Base-by-base conservation (phyloP, 1,140 invertebrate genomes). In the Atopsyche davidsoni region DNA sequence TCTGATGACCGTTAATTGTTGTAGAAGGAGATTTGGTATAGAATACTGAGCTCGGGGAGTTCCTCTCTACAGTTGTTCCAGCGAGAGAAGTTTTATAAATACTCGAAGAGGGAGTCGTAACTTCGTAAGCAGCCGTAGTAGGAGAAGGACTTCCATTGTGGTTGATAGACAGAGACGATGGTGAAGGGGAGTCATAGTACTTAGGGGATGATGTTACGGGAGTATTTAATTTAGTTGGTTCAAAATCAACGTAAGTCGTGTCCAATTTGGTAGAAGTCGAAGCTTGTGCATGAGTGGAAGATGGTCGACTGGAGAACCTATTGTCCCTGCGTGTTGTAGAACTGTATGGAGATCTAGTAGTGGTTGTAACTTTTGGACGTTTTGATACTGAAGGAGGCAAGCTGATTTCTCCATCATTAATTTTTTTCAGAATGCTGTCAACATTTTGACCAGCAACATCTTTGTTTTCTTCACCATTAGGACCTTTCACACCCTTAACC, bases 401-500 rank as follows among this genome's bases (percentile, higher is more conserved):
- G 65, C 88, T 84, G 11, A 89, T 77, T 65, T 89, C 86, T 0
- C 87, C 87, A 41, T 83, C 83, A 60, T 87, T 85, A 17, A 90
- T 86, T 60, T 79, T 83, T 53, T 87, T 83, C 28, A 90, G 75
- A 58, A 89, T 89, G 1, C 81, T 85, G 53, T 89, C 84, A 0
- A 89, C 82, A 58, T 88, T 86, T 16, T 75, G 77, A 13, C 80
- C 78, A n/a, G 75, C 76, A n/a, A 80, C 79, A 57, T 82, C 80
- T n/a, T 81, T 82, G 2, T 79, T 75, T 61, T 85, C 82, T 48
- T 85, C 82, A 1, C 76, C 77, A 59, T 79, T 84, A n/a, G n/a
- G n/a, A 4, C 82, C 82, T 71, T 81, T 79, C 0, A 88, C 80
- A 2, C 85, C 85, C 64, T 87, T 85, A 1, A 90, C 86, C 68